Percentiles rank a stretch among this genome's conserved stretches.
Conservation (phyloP, 2,797 vertebrate genomes). For the Botia almorhae region DNA sequence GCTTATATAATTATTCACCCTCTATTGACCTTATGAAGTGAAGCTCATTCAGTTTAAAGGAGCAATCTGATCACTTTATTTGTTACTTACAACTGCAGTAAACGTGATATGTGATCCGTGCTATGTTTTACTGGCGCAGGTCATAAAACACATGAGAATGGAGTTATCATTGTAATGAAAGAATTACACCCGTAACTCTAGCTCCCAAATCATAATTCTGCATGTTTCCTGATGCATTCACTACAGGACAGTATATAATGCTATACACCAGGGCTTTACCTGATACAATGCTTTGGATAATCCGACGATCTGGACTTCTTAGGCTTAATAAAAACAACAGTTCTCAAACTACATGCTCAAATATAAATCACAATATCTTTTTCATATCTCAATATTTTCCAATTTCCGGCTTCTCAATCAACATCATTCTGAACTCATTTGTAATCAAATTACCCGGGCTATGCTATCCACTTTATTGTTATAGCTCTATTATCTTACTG, state of each 20-base stretch:
- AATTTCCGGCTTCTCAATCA: no score
- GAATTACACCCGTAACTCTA: not conserved
- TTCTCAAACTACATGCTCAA: no score
- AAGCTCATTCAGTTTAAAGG: not conserved
- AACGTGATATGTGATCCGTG: slow-evolving; percentile 25
- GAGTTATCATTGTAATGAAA: slow-evolving; percentile 17
- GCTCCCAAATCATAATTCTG: not conserved
- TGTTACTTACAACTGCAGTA: slow-evolving; percentile 8
- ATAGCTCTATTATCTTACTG: not conserved
- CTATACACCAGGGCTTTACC: not conserved
- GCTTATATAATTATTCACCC: not conserved
- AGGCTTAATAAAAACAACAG: no score
- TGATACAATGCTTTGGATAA: not conserved
- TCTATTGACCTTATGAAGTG: not conserved
- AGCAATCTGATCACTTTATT: not conserved
- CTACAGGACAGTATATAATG: not conserved
- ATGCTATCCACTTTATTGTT: not conserved
- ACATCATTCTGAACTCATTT: not conserved
- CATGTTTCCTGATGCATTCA: not conserved
- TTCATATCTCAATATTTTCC: no score
- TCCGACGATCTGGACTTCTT: no score
- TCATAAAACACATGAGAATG: slow-evolving; percentile 19
- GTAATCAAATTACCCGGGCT: not conserved
- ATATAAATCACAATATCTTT: no score
- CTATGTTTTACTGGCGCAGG: slow-evolving; percentile 9